These are phyloP conservation scores for Rhabdomys dilectus DNA, from an alignment of 2,113 vertebrate species.

Conservation along the genomic window DNA sequence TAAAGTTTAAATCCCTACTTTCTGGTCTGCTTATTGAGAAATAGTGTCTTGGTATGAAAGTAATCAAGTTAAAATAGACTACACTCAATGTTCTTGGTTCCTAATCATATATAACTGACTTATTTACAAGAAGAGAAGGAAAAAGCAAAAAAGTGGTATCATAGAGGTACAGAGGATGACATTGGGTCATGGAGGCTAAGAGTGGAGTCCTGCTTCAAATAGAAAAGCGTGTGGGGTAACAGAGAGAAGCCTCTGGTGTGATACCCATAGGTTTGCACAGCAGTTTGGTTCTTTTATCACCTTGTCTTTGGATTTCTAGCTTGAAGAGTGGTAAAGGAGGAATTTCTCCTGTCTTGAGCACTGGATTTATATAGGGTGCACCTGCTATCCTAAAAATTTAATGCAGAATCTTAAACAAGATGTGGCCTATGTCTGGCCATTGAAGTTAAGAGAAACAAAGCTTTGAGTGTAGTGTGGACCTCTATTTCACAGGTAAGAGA, in stretches of 20 bases:
- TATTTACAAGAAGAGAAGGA: not conserved
- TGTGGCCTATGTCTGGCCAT: not conserved
- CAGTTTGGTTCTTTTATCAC: not conserved
- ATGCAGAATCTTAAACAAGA: slow-evolving; percentile 5
- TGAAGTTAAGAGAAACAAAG: slow-evolving; percentile 27
- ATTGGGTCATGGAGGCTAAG: not conserved
- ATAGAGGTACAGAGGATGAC: not conserved
- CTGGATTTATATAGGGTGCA: not conserved
- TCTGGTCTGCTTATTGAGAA: not conserved
- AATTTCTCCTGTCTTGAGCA: not conserved
- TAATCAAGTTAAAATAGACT: not conserved
- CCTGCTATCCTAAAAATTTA: not conserved
- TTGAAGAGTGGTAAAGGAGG: not conserved
- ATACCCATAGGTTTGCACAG: not conserved
- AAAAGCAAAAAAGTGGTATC: not conserved
- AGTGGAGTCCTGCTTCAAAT: accelerated
- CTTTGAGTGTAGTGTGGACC: not conserved
- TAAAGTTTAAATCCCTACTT: not conserved
- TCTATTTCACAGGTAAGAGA: not conserved
- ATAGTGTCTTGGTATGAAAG: not conserved
- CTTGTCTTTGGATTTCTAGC: not conserved
- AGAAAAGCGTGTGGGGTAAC: accelerated
- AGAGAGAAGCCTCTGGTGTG: not conserved
- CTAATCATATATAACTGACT: not conserved
- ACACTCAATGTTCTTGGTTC: not conserved